These are phyloP conservation scores for Zosterops japonicus DNA, from an alignment of 2,113 vertebrate species.

Conservation along the genomic window DNA sequence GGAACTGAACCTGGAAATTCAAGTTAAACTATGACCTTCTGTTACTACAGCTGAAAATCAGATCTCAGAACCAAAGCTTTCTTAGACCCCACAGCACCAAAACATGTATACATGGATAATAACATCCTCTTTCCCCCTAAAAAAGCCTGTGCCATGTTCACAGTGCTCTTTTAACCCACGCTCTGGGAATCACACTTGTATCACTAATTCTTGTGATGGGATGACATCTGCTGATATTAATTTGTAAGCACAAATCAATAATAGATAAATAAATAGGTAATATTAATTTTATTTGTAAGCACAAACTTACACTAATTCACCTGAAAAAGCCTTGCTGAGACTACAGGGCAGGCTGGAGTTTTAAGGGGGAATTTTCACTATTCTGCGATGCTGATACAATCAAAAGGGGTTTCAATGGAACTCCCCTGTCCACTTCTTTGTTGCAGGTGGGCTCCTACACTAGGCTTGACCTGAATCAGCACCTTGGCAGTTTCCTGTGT, in stretches of 20 bases:
- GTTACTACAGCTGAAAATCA: not conserved
- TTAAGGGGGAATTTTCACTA: not conserved
- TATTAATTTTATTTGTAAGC: not conserved
- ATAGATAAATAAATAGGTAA: not conserved
- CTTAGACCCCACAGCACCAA: not conserved
- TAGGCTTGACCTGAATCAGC: not conserved
- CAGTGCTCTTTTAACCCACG: not conserved
- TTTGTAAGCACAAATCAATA: not conserved
- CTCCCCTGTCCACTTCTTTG: not conserved
- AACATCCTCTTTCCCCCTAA: not conserved
- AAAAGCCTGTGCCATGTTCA: not conserved
- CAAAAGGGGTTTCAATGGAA: not conserved
- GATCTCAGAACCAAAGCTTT: not conserved
- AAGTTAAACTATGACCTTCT: not conserved
- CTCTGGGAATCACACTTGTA: not conserved
- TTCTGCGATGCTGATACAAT: not conserved
- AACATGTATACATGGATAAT: not conserved
- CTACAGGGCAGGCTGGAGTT: not conserved
- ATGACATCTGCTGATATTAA: not conserved
- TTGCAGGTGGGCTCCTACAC: not conserved
- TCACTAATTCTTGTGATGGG: not conserved
- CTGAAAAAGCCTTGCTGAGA: not conserved
- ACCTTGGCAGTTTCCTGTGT: not conserved
- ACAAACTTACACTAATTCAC: not conserved
- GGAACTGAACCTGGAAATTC: not conserved